phyloP scores from a whole-genome alignment of 2,113 vertebrate species.

The Irena cyanogastra region DNA sequence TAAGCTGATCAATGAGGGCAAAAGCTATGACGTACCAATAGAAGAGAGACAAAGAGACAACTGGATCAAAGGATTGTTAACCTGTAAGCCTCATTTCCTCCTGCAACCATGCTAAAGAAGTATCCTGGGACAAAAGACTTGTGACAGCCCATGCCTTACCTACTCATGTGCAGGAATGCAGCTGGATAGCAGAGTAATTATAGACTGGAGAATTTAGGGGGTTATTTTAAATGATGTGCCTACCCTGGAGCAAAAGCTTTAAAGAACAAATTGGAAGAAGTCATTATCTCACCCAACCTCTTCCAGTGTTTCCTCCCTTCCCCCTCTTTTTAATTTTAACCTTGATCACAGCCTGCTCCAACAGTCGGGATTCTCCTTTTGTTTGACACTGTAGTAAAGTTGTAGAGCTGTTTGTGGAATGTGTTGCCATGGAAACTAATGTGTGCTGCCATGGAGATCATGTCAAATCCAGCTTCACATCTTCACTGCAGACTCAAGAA shows the following conservation, averaged over 20 bases:
- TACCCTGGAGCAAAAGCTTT: slow-evolving; percentile 3
- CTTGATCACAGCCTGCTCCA: neutral
- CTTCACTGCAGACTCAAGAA: neutral
- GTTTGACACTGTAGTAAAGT: slow-evolving; percentile 62
- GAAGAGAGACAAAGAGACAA: neutral
- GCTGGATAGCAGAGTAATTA: neutral
- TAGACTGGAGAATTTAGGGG: neutral
- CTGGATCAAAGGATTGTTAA: neutral
- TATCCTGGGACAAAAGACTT: neutral
- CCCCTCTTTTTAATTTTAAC: neutral
- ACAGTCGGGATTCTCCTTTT: neutral
- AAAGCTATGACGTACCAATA: neutral
- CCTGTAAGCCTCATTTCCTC: neutral
- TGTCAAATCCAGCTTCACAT: slow-evolving; percentile 23
- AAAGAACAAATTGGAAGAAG: neutral
- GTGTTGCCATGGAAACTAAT: slow-evolving; percentile 60
- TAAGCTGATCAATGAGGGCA: neutral
- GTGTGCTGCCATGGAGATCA: slow-evolving; percentile 65
- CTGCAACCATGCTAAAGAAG: neutral
- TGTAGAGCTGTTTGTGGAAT: slow-evolving; percentile 56
- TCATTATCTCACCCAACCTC: neutral
- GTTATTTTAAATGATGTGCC: neutral
- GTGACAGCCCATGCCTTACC: neutral
- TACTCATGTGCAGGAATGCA: slow-evolving; percentile 1
- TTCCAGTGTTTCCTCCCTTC: neutral